These are phyloP conservation scores for Archegozetes longisetosus DNA, from an alignment of 1,140 invertebrate genomes.

Conservation along the genomic window DNA sequence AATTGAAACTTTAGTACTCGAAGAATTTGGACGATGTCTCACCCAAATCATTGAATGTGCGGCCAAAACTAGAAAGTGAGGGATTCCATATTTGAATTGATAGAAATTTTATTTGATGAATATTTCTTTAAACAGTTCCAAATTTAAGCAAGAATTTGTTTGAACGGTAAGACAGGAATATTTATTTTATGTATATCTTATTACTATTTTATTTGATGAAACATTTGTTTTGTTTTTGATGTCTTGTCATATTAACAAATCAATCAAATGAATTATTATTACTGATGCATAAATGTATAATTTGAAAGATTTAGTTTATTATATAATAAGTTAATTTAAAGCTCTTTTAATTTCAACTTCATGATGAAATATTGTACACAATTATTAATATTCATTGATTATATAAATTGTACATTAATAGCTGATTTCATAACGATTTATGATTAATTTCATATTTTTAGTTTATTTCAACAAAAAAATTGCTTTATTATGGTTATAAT, in stretches of 20 bases:
- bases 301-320: too few relatives aligned
- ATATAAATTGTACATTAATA: too few relatives aligned
- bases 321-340: too few relatives aligned
- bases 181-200: background rate
- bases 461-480: too few relatives aligned
- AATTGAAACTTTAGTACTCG: constrained; percentile 68
- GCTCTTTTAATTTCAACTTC: too few relatives aligned
- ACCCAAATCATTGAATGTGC: constrained; percentile 44
- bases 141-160: background rate
- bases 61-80: background rate
- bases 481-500: too few relatives aligned
- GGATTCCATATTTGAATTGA: background rate
- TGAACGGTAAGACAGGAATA: background rate
- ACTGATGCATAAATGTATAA: too few relatives aligned
- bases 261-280: background rate
- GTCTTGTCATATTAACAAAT: background rate
- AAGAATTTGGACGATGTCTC: constrained; percentile 87
- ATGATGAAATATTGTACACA: too few relatives aligned
- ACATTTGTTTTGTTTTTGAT: background rate
- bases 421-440: too few relatives aligned
- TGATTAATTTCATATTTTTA: too few relatives aligned
- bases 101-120: background rate
- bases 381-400: too few relatives aligned
- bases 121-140: background rate
- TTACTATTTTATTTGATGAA: background rate